A percentile compares a stretch with the other conserved stretches of the same genome.
Conservation (phyloP, 2,888 invertebrate species). For the Nomada fabriciana region DNA sequence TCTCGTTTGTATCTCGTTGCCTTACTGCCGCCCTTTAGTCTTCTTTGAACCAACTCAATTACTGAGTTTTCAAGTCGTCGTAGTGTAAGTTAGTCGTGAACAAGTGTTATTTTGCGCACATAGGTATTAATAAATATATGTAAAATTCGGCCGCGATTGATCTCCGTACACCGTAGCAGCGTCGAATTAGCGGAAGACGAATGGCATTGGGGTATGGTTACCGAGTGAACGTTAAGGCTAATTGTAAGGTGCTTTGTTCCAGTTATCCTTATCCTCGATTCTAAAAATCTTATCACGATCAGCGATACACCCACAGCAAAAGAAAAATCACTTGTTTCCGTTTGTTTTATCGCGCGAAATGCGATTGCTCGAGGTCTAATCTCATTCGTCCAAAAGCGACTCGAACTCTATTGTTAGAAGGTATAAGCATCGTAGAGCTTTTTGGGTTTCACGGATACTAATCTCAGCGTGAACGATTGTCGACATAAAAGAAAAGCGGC, state of each 20-base stretch:
- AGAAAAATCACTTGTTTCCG: neutral
- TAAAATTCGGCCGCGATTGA: too few species aligned
- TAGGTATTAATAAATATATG: too few species aligned
- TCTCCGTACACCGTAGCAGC: too few species aligned
- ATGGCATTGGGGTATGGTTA: constrained; percentile 37
- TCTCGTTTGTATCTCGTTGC: too few species aligned
- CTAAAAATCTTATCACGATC: constrained; percentile 23
- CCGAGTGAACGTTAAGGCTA: constrained; percentile 30
- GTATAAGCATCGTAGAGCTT: neutral
- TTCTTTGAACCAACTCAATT: too few species aligned
- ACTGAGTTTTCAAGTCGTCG: too few species aligned
- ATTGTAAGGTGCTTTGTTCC: neutral
- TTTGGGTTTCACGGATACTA: too few species aligned
- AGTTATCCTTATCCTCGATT: constrained; percentile 33
- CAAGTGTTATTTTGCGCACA: too few species aligned
- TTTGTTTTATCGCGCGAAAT: constrained; percentile 3
- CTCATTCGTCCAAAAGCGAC: neutral
- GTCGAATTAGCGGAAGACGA: constrained; percentile 6
- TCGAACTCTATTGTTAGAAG: neutral
- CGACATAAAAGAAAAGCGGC: neutral
- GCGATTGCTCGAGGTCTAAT: neutral
- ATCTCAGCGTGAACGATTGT: neutral
- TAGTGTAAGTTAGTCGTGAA: too few species aligned
- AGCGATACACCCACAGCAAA: neutral
- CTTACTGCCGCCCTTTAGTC: too few species aligned